Conservation (phyloP, 2,113 vertebrate species). For the Hippocampus barbouri region DNA sequence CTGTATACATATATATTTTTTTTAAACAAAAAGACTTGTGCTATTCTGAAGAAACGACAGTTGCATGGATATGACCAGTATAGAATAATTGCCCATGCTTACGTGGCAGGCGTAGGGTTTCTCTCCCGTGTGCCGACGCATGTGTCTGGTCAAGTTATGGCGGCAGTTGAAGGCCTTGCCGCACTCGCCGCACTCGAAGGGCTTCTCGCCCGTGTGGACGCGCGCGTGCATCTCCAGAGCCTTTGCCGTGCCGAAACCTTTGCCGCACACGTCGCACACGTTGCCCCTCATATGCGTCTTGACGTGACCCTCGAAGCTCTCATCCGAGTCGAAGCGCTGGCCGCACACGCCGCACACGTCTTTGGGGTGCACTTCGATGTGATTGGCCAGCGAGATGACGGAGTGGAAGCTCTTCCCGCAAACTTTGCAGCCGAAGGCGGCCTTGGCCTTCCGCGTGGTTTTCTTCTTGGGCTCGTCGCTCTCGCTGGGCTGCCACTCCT, state of each 20-base stretch:
- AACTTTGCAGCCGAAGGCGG: constrained; percentile 40
- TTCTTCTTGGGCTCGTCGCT: not conserved
- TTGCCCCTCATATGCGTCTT: constrained; percentile 43
- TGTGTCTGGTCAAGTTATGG: constrained; percentile 61
- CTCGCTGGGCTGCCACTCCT: constrained; percentile 21
- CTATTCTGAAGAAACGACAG: no score
- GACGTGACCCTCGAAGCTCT: constrained; percentile 29
- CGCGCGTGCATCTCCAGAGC: constrained; percentile 48
- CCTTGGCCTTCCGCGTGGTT: constrained; percentile 2
- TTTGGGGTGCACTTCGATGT: constrained; percentile 43
- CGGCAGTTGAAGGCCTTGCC: constrained; percentile 58
- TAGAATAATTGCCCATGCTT: constrained; percentile 7
- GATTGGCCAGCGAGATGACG: constrained; percentile 42
- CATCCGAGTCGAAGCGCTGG: constrained; percentile 7
- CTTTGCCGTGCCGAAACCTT: constrained; percentile 47
- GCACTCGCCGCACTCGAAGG: constrained; percentile 50
- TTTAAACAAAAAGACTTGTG: no score
- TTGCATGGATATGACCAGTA: not conserved
- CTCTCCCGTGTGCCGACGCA: constrained; percentile 59
- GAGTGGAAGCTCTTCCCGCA: constrained; percentile 47
- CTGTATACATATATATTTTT: no score
- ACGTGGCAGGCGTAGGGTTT: constrained; percentile 52
- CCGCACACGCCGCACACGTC: constrained; percentile 54
- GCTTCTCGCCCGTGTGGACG: constrained; percentile 57
- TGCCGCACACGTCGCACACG: constrained; percentile 52